Base-by-base conservation (phyloP, 2,797 vertebrate species). In the Peromyscus eremicus region DNA sequence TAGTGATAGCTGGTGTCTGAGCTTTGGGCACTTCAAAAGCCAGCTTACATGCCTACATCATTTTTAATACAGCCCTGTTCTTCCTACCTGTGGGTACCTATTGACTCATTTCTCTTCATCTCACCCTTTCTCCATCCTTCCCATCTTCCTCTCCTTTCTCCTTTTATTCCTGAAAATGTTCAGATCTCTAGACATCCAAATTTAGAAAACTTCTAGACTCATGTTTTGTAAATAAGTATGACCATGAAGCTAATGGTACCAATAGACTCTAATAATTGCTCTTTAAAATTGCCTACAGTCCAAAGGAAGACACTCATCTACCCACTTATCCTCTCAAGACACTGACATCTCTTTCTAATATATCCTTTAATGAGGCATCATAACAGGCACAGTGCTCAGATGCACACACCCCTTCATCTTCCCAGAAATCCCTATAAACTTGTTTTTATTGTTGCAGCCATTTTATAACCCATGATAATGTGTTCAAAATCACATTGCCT, bases 251-350 rank as follows among this genome's bases (percentile, higher is more conserved):
- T 77, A 84, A 77, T 6, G 92, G 27, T 8, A 71, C 34, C 32
- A 82, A 92, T 27, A 34, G 64, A 87, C 73, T 81, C 57, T 70
- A 66, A 55, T 89, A 79, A 79, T 16, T n/a, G 73, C 7, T 5
- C 23, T 52, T 57, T 68, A 73, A 95, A 82, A 94, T 84, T 34
- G 81, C 23, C 71, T 21, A 70, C 62, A 82, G 76, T 93, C 70
- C 76, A 49, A 92, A 71, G n/a, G 43, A 91, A 81, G 57, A 85
- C 25, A 49, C 6, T 37, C 8, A 40, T 1, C 64, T 71, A 60
- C 29, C 43, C 55, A 66, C 11, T 29, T 8, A 73, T 16, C 49
- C 52, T 43, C 89, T 43, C 4, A 29, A 29, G 71, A 92, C 60
- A 76, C 52, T 46, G 66, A 57, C 2, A 32, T 71, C 77, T 92